phyloP scores from a whole-genome alignment of 2,797 vertebrate species.

The Enteromius thamalakanensis region DNA sequence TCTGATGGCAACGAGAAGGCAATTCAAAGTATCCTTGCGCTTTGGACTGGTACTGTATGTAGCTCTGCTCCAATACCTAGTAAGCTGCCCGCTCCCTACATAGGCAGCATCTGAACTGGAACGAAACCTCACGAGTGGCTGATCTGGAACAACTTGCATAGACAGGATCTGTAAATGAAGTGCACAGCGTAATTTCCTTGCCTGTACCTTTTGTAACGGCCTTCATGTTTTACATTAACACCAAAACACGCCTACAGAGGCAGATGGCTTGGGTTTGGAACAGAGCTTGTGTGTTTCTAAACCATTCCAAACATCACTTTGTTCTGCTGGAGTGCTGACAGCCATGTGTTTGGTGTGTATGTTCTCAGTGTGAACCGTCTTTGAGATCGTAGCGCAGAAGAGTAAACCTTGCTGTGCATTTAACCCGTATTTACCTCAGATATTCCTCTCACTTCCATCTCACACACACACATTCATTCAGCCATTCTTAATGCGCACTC shows the following conservation, averaged over 20 bases:
- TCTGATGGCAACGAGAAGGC: constrained; percentile 99
- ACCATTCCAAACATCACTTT: background rate
- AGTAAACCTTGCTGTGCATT: constrained; percentile 1
- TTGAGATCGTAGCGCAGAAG: background rate
- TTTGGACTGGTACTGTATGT: background rate
- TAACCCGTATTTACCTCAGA: constrained; percentile 13
- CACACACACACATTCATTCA: constrained; percentile 7
- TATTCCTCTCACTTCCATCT: constrained; percentile 3
- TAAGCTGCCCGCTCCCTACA: background rate
- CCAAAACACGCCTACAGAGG: background rate
- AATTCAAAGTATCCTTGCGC: constrained; percentile 98
- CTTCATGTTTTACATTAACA: background rate
- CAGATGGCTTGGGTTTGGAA: background rate
- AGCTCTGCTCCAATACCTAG: background rate
- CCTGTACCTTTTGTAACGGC: background rate
- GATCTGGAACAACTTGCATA: background rate
- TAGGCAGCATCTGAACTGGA: background rate
- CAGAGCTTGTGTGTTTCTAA: background rate
- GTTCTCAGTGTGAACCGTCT: background rate
- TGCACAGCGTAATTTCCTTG: background rate
- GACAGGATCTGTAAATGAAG: background rate
- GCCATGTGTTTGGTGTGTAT: background rate
- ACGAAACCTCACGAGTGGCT: background rate
- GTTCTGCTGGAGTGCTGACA: background rate
- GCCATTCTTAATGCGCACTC: constrained; percentile 22